These are phyloP conservation scores for Chrysodeixis includens DNA, from an alignment of 2,888 invertebrate species.

Conservation along the genomic window DNA sequence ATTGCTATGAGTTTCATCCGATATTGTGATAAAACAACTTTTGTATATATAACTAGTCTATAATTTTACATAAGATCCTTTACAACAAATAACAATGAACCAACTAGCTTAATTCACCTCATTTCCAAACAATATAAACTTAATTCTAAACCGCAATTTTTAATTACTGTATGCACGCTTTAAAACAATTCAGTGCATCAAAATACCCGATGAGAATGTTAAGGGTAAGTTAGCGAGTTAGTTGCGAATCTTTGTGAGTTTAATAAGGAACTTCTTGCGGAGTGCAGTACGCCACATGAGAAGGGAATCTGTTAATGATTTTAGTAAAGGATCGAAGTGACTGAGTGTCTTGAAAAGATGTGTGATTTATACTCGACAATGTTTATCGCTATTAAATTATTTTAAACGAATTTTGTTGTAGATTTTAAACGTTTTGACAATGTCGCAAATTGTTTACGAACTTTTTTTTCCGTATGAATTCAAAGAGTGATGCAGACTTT, in stretches of 20 bases:
- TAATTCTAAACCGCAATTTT: constrained; percentile 20
- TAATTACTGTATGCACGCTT: constrained; percentile 30
- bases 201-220: constrained; percentile 33
- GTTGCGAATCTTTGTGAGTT: constrained; percentile 41
- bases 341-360: no score
- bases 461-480: no score
- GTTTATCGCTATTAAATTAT: no score
- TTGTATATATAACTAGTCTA: no score
- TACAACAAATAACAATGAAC: not conserved
- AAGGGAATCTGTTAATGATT: not conserved
- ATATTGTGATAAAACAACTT: no score
- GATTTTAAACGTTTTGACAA: no score
- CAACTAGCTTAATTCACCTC: not conserved
- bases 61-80: no score
- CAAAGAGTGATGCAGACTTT: no score
- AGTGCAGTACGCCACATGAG: not conserved
- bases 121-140: not conserved
- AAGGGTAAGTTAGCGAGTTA: constrained; percentile 22
- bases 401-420: no score
- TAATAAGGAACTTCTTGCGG: constrained; percentile 52
- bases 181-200: constrained; percentile 21
- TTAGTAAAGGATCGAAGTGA: not conserved
- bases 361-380: no score
- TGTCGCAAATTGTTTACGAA: no score
- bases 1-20: no score